Evolutionary conservation across 2,888 invertebrate species (phyloP).

Genomic region (Deilephila porcellus): DNA sequence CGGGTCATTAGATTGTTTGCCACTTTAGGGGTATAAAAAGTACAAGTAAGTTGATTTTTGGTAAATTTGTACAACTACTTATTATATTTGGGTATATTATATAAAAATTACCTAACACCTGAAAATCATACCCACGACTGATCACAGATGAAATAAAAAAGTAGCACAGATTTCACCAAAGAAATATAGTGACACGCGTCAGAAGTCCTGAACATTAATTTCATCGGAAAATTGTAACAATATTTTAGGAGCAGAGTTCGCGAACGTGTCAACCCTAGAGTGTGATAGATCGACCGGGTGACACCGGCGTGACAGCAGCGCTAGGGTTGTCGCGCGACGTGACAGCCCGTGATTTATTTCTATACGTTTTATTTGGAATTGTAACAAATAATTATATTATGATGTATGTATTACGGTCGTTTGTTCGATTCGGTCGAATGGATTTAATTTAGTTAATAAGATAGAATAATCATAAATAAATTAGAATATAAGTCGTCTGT

Average conservation of each 20-base stretch:
- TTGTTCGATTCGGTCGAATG: neutral
- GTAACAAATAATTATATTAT: slow-evolving; percentile 21
- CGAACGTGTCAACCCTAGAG: slow-evolving; percentile 39
- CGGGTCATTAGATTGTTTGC: too few species aligned
- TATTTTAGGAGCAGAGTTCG: slow-evolving; percentile 35
- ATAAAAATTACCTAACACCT: too few species aligned
- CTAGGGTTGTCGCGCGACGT: slow-evolving; percentile 38
- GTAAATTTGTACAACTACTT: too few species aligned
- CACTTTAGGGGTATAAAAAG: too few species aligned
- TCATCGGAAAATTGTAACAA: slow-evolving; percentile 36
- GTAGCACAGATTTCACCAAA: neutral
- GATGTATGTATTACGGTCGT: neutral
- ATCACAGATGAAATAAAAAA: neutral
- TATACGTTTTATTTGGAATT: slow-evolving; percentile 16
- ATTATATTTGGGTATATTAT: too few species aligned
- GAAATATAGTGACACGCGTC: slow-evolving; percentile 12
- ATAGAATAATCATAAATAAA: too few species aligned
- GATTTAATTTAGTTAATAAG: neutral
- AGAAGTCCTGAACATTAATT: slow-evolving; percentile 15
- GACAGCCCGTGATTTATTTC: slow-evolving; percentile 45
- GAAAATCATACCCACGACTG: neutral
- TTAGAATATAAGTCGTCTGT: too few species aligned
- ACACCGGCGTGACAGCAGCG: slow-evolving; percentile 43
- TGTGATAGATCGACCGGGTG: slow-evolving; percentile 34
- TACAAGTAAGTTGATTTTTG: too few species aligned